Percentiles rank a stretch among this genome's conserved stretches.
Evolutionary conservation across 2,888 invertebrate genomes (phyloP).

Genomic region (Pimpla rufipes): DNA sequence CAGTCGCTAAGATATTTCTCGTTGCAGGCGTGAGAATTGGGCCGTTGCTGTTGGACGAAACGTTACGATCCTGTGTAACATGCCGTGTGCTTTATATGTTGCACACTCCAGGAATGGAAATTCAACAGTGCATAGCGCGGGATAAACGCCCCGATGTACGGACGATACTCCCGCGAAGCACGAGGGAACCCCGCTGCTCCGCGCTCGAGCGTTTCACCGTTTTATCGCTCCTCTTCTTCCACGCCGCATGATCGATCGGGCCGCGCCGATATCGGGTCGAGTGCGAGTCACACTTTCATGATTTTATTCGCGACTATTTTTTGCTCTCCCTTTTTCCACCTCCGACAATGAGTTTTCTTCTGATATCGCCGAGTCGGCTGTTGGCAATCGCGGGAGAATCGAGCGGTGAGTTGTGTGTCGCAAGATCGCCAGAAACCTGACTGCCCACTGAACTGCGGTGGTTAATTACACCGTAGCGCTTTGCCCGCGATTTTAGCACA

Average conservation of each 20-base stretch:
- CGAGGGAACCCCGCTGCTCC: constrained; percentile 37
- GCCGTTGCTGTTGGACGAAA: constrained; percentile 57
- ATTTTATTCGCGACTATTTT: constrained; percentile 16
- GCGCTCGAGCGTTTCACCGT: constrained; percentile 55
- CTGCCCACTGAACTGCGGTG: background rate
- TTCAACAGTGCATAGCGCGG: constrained; percentile 41
- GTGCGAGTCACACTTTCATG: constrained; percentile 8
- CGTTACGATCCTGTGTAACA: constrained; percentile 41
- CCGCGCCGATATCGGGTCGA: constrained; percentile 37
- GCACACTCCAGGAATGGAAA: constrained; percentile 48
- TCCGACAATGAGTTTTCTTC: background rate
- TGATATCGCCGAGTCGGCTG: constrained; percentile 14
- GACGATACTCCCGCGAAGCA: constrained; percentile 58
- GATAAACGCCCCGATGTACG: constrained; percentile 59
- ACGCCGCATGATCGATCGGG: constrained; percentile 39
- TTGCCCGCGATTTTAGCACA: background rate
- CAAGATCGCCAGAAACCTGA: background rate
- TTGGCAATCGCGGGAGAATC: constrained; percentile 1
- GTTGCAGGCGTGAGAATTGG: constrained; percentile 66
- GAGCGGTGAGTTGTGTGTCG: background rate
- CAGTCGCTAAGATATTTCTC: constrained; percentile 29
- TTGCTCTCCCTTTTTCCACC: background rate
- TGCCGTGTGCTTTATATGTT: background rate
- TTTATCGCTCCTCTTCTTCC: constrained; percentile 47
- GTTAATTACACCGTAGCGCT: constrained; percentile 4